A percentile compares a stretch with the other conserved stretches of the same genome.
Evolutionary conservation across 1,140 invertebrate species (phyloP).

Genomic region (Pteromalus puparum): DNA sequence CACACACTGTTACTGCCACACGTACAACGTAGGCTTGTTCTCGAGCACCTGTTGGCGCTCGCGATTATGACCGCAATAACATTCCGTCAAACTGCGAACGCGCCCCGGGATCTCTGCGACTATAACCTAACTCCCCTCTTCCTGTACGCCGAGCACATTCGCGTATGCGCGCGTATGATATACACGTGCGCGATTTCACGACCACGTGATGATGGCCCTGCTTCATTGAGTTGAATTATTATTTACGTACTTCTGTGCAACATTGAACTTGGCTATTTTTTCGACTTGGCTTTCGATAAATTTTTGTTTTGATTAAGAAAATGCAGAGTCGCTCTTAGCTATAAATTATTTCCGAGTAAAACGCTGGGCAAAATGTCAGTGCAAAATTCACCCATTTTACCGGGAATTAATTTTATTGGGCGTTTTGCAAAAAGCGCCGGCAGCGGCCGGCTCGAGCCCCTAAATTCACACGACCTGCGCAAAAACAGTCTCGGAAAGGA

Average conservation of each 20-base stretch:
- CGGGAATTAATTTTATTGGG: conserved; percentile 39
- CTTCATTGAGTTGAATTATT: conserved; percentile 11
- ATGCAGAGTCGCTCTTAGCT: too few relatives aligned
- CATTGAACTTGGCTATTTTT: not conserved
- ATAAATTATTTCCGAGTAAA: too few relatives aligned
- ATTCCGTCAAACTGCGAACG: conserved; percentile 73
- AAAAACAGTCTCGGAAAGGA: conserved; percentile 62
- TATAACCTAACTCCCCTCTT: conserved; percentile 13
- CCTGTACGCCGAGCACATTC: not conserved
- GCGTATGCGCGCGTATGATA: not conserved
- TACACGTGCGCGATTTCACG: not conserved
- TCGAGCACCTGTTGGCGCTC: conserved; percentile 72
- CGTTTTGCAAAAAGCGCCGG: conserved; percentile 19
- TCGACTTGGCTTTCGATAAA: too few relatives aligned
- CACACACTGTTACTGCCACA: too few relatives aligned
- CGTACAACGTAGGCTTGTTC: not conserved
- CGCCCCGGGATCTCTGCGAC: conserved; percentile 59
- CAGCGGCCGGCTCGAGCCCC: not conserved
- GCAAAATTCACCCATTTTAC: not conserved
- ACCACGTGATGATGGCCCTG: not conserved
- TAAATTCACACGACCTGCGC: conserved; percentile 35
- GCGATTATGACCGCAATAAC: conserved; percentile 75
- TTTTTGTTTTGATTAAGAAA: too few relatives aligned
- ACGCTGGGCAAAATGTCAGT: too few relatives aligned
- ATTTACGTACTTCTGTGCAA: not conserved